Evolutionary conservation across 2,113 vertebrate genomes (phyloP), one percentile per base, ranked within the genome.

Genomic region (Platysteira castanea): DNA sequence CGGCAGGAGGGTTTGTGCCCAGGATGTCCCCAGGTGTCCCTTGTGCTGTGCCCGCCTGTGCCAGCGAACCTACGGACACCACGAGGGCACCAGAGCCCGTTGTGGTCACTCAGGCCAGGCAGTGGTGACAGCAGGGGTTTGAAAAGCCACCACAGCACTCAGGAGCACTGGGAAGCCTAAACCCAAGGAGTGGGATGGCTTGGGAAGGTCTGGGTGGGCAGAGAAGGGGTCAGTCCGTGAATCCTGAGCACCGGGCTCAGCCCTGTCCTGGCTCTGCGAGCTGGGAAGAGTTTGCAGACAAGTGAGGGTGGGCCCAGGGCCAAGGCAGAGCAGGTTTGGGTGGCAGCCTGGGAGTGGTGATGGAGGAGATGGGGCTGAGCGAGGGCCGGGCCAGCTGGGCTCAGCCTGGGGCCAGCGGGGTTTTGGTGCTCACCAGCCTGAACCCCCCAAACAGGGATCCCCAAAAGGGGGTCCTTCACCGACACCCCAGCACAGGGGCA

Each of bases 31-130:
- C 24, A 2, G 18, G 9, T 35, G 68, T 28, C 53, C 77, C 47
- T 0, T 1, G 54, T 20, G 41, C 65, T 3, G 3, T 26, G 4
- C 13, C 56, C 0, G 0, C 47, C 28, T 1, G 1, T 42, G 33
- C 63, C 2, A 3, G 11, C 1, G 13, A 23, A 9, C 13, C n/a
- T 0, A 0, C 24, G 9, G 2, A 9, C n/a, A 26, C 8, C 7
- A 15, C 0, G 1, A 57, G 59, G 46, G 13, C 69, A 13, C 8
- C 47, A 7, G 4, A 44, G 22, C 6, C 3, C 1, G 0, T 3
- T 5, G 10, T 1, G 44, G 68, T 20, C 47, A 2, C 71, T n/a
- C 2, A 0, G 42, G 16, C 5, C 3, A 7, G 70, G 71, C 59
- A 27, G 0, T 2, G n/a, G 47, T 3, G 31, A 16, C 4, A 22